phyloP scores from a whole-genome alignment of 1,140 invertebrate genomes.

The Neotoxoptera formosana region DNA sequence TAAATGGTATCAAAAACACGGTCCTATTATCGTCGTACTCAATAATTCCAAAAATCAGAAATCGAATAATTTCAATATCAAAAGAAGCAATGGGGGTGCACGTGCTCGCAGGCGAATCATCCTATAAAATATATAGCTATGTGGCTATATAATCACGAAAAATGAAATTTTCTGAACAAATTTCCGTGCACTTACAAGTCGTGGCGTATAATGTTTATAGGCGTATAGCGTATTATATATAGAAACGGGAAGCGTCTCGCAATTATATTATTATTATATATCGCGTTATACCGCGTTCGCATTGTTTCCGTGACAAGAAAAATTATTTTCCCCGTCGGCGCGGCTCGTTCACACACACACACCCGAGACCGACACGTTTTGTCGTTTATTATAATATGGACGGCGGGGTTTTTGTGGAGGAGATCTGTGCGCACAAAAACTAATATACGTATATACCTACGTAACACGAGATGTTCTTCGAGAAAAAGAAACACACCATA shows the following conservation, averaged over 20 bases:
- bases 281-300: not conserved
- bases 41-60: not conserved
- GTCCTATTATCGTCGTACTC: not conserved
- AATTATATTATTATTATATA: conserved; percentile 21
- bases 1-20: not conserved
- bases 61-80: not conserved
- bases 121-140: not conserved
- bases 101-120: no score
- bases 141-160: not conserved
- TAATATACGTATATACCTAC: no score
- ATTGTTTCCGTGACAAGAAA: conserved; percentile 15
- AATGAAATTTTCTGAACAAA: not conserved
- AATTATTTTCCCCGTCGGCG: not conserved
- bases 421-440: not conserved
- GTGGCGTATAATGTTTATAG: not conserved
- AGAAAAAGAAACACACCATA: conserved; percentile 5
- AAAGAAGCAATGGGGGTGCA: no score
- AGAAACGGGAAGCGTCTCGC: not conserved
- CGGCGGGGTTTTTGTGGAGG: not conserved
- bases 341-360: not conserved
- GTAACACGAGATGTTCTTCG: not conserved
- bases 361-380: not conserved
- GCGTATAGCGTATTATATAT: no score
- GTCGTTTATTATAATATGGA: conserved; percentile 16
- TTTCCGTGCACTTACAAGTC: not conserved